phyloP scores from a whole-genome alignment of 1,140 invertebrate species.

The Papilio polyxenes region DNA sequence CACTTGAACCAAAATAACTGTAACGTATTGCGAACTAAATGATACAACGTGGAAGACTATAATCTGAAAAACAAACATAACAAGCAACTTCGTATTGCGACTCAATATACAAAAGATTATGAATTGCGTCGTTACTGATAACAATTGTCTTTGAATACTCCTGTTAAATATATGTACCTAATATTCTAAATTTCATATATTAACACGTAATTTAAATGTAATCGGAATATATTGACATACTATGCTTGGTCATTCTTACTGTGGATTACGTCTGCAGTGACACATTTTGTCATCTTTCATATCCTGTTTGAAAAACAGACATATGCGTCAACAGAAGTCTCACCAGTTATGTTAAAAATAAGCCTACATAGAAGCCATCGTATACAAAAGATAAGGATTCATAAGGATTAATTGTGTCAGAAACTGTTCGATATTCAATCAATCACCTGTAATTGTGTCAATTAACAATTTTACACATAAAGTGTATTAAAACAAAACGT shows the following conservation, averaged over 20 bases:
- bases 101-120: not conserved
- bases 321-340: too few species aligned
- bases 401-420: not conserved
- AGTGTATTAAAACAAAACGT: slow-evolving; percentile 19
- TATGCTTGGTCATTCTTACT: too few species aligned
- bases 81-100: not conserved
- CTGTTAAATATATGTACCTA: too few species aligned
- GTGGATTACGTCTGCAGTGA: too few species aligned
- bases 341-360: too few species aligned
- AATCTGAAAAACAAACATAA: too few species aligned
- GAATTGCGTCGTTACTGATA: slow-evolving; percentile 12
- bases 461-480: not conserved
- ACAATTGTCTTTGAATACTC: not conserved
- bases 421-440: too few species aligned
- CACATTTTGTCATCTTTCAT: too few species aligned
- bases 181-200: too few species aligned
- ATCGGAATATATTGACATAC: not conserved
- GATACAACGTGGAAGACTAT: not conserved
- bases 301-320: too few species aligned
- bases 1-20: not conserved
- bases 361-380: too few species aligned
- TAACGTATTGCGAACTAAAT: not conserved
- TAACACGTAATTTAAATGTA: not conserved
- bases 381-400: not conserved
- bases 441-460: too few species aligned